phyloP scores from a whole-genome alignment of 2,888 invertebrate genomes.

The Acrobasis repandana region DNA sequence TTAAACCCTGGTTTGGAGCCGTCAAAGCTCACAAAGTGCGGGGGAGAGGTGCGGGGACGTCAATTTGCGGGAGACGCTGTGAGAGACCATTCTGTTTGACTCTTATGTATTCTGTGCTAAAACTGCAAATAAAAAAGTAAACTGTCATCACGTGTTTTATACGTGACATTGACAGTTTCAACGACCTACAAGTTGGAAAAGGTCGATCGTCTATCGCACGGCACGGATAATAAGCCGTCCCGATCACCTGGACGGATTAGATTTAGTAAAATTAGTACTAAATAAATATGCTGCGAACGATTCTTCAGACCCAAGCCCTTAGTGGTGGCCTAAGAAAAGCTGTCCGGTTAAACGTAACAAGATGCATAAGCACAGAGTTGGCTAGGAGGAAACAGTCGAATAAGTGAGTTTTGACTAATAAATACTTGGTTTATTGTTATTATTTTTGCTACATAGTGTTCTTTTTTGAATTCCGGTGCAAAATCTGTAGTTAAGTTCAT shows the following conservation, averaged over 20 bases:
- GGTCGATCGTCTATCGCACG: slow-evolving; percentile 66
- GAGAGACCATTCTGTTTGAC: too few species aligned
- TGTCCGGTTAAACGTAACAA: slow-evolving; percentile 80
- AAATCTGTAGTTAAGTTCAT: too few species aligned
- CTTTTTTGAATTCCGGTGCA: neutral
- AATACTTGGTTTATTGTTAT: neutral
- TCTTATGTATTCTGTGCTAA: too few species aligned
- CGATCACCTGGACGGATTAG: slow-evolving; percentile 66
- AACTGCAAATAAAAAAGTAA: neutral
- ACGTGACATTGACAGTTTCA: slow-evolving; percentile 29
- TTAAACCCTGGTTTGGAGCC: too few species aligned
- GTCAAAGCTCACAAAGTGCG: too few species aligned
- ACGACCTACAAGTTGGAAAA: slow-evolving; percentile 77
- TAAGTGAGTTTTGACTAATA: slow-evolving; percentile 70
- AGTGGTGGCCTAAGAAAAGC: slow-evolving; percentile 85
- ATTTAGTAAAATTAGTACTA: slow-evolving; percentile 46
- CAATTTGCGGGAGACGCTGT: too few species aligned
- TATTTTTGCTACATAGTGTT: neutral
- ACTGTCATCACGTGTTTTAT: slow-evolving; percentile 3
- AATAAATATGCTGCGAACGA: slow-evolving; percentile 88
- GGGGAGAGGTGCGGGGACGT: too few species aligned
- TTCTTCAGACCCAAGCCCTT: slow-evolving; percentile 86
- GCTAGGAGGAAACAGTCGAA: slow-evolving; percentile 83
- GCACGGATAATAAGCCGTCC: slow-evolving; percentile 63
- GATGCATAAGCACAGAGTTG: slow-evolving; percentile 85